A percentile compares a stretch with the other conserved stretches of the same genome.
These are phyloP conservation scores for Euzetes globulus DNA, from an alignment of 2,888 invertebrate species.

Conservation along the genomic window DNA sequence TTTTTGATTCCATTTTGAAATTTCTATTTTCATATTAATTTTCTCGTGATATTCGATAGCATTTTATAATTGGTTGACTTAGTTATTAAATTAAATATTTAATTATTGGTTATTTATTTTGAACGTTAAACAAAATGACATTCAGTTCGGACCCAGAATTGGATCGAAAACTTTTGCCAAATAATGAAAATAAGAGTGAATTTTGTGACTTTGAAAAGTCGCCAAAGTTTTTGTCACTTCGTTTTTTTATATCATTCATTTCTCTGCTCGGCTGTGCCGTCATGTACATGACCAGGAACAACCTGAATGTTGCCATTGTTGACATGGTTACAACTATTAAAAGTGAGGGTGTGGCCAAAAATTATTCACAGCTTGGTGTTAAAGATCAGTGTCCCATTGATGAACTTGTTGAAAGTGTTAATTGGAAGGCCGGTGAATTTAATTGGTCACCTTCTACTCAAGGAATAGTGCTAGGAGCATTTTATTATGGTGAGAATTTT, in stretches of 20 bases:
- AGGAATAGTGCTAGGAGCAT: slow-evolving; percentile 40
- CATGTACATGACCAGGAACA: not conserved
- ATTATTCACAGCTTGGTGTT: not conserved
- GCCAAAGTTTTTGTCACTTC: not conserved
- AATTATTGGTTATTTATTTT: too few species aligned
- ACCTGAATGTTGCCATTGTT: not conserved
- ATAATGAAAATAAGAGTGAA: not conserved
- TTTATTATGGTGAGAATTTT: slow-evolving; percentile 36
- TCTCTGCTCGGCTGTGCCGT: not conserved
- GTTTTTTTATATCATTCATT: not conserved
- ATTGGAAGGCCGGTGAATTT: slow-evolving; percentile 32
- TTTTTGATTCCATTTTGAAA: too few species aligned
- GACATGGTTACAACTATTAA: not conserved
- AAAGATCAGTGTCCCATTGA: not conserved
- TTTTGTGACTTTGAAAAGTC: not conserved
- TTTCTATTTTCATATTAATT: too few species aligned
- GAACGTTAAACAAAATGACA: too few species aligned
- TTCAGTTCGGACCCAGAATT: not conserved
- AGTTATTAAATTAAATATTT: too few species aligned
- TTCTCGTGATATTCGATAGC: too few species aligned
- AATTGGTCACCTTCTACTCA: slow-evolving; percentile 40
- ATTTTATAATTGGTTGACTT: too few species aligned
- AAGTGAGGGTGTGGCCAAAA: not conserved
- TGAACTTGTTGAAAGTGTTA: not conserved
- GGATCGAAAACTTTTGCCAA: not conserved